Base-by-base conservation (phyloP, 2,113 vertebrate genomes). In the Grammatotria lemairii region DNA sequence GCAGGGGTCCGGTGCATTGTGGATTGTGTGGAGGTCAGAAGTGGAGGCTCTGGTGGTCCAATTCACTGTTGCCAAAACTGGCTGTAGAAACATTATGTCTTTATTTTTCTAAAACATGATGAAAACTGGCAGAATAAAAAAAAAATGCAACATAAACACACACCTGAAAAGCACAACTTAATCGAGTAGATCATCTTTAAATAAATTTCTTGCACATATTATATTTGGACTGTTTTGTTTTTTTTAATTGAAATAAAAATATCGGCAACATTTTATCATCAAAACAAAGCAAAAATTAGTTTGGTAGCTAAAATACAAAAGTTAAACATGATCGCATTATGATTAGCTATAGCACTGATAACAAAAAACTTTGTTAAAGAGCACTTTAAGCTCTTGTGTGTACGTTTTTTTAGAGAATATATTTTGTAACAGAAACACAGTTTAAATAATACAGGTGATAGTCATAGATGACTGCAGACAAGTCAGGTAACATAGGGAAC, bases 211-310 rank as follows among this genome's bases (percentile, higher is more conserved):
- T 68, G 33, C 11, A 68, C 33, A 68, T 65, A 12, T 38, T 2
- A 38, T 38, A 0, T 65, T 65, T 13, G 19, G 33, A 65, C 60
- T 8, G 33, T 38, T 38, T 65, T 13, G 0, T n/a, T 65, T 63
- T 5, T 65, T 12, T 8, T 1, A 65, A n/a, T 38, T 8, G 33
- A 65, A 5, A 13, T 38, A 2, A 65, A 65, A 65, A 38, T n/a
- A 35, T 65, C 0, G 2, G 5, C 35, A 42, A 6, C 65, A 70
- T 70, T 70, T 70, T 70, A 70, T 6, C n/a, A 40, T 70, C 8
- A 70, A 42, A 70, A 70, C 35, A 70, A 21, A 70, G n/a, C n/a
- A 2, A 40, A 42, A 40, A 42, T 6, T 23, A 6, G n/a, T 40
- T 42, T 70, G 11, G 4, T 68, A 9, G 35, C 35, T 68, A 40